Base-by-base conservation (phyloP, 92 coral and sea anemone species). In the Plumapathes pennacea region DNA sequence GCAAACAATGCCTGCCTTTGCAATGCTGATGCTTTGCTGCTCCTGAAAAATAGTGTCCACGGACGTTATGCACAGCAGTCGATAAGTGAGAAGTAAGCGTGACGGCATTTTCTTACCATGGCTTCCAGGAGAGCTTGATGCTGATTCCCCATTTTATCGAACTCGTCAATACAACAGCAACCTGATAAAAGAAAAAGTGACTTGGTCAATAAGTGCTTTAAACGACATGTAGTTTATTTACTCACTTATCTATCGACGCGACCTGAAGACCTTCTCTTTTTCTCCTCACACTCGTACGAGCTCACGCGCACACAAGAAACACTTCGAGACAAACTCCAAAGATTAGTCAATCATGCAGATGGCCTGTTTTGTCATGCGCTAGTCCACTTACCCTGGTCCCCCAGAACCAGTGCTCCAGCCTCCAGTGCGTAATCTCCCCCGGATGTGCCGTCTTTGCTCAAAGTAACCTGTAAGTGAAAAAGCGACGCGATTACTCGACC, bases 1-100 rank as follows among this genome's bases (percentile, higher is more conserved):
- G 74, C 99, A 94, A 7, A 94, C 99, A 54, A 94, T 81, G 17
- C 99, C 99, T 36, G 99, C 99, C 81, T 94, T 94, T 6, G 99
- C 99, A 14, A 94, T 88, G 65, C 99, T 94, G 15, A 94, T 89
- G 53, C 95, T 84, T 46, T 94, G 99, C 52, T 94, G 99, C 32
- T 94, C 99, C 99, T 94, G 31, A 8, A 2, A 59, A 29, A 41
- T 25, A 41, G 22, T 17, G 60, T 4, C 38, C 13, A 21, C 28
- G n/a, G n/a, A 25, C 48, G 22, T 42, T 25, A 25, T 42, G 48
- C 22, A 9, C 14, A 13, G n/a, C 5, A 42, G 22, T 4, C 9
- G 22, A 42, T 40, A 4, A 40, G 17, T 42, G 2, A 10, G 22
- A 17, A 3, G 5, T 42, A 2, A 42, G 48, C 15, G 17, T 15